phyloP scores from a whole-genome alignment of 2,888 invertebrate species.

The Ashinkailepas kermadecensis region DNA sequence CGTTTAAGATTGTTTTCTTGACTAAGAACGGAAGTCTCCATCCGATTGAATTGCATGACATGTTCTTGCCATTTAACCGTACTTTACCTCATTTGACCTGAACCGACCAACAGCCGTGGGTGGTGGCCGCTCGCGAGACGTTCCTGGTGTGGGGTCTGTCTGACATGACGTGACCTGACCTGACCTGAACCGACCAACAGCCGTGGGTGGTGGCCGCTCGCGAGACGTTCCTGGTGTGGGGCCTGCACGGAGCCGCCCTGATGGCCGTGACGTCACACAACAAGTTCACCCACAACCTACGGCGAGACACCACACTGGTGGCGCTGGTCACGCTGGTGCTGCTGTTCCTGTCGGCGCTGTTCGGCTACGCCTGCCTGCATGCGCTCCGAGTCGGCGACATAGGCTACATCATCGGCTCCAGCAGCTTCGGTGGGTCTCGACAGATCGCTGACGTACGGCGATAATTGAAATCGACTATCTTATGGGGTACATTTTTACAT shows the following conservation, averaged over 20 bases:
- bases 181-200: slow-evolving; percentile 43
- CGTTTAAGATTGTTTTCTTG: too few species aligned
- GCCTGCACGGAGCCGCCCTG: slow-evolving; percentile 66
- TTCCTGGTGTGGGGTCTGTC: slow-evolving; percentile 47
- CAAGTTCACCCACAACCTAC: slow-evolving; percentile 46
- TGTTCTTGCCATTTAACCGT: too few species aligned
- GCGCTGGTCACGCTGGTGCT: slow-evolving; percentile 65
- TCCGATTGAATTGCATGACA: too few species aligned
- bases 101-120: too few species aligned
- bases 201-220: slow-evolving; percentile 84
- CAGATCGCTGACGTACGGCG: too few species aligned
- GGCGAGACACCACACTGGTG: slow-evolving; percentile 57
- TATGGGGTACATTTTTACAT: too few species aligned
- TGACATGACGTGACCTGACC: too few species aligned
- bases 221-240: slow-evolving; percentile 84
- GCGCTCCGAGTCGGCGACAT: slow-evolving; percentile 54
- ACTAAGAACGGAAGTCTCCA: too few species aligned
- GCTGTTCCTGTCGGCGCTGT: slow-evolving; percentile 63
- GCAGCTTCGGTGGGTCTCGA: slow-evolving; percentile 58
- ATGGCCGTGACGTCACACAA: slow-evolving; percentile 54
- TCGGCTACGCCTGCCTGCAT: slow-evolving; percentile 74
- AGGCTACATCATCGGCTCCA: slow-evolving; percentile 67
- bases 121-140: too few species aligned
- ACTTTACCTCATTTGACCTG: too few species aligned
- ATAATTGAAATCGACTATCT: too few species aligned